A percentile compares a stretch with the other conserved stretches of the same genome.
Evolutionary conservation across 2,888 invertebrate species (phyloP).

Genomic region (Apoda limacodes): DNA sequence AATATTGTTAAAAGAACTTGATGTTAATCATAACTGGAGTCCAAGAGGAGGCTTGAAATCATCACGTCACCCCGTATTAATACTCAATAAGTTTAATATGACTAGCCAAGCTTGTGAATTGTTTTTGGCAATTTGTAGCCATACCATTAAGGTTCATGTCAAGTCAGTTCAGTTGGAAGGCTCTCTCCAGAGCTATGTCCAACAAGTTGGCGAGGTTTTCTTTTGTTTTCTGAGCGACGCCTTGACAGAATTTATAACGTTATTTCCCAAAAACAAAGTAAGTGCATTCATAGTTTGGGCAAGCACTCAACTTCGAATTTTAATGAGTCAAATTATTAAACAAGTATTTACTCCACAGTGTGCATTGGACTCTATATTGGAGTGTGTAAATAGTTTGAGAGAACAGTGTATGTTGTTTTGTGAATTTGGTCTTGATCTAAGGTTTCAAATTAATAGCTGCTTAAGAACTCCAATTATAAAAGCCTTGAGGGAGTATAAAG

Average conservation of each 20-base stretch:
- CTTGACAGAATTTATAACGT: constrained; percentile 69
- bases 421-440: constrained; percentile 87
- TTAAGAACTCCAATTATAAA: constrained; percentile 81
- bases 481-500: constrained; percentile 81
- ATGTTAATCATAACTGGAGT: constrained; percentile 90
- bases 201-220: constrained; percentile 84
- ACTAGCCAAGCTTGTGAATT: constrained; percentile 82
- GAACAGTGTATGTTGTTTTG: constrained; percentile 74
- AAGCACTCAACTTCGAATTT: constrained; percentile 82
- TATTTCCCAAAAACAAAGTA: constrained; percentile 80
- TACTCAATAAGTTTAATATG: constrained; percentile 81
- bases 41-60: constrained; percentile 91
- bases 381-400: constrained; percentile 86
- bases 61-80: constrained; percentile 83
- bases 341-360: constrained; percentile 93
- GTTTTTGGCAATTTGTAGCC: constrained; percentile 84
- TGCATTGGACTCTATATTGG: constrained; percentile 83
- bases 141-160: constrained; percentile 82
- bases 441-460: constrained; percentile 90
- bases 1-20: constrained; percentile 88
- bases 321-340: constrained; percentile 84
- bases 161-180: constrained; percentile 86
- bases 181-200: constrained; percentile 82
- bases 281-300: constrained; percentile 89
- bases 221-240: constrained; percentile 85